Base-by-base conservation (phyloP, 2,113 vertebrate species). In the Actinemys pallida region DNA sequence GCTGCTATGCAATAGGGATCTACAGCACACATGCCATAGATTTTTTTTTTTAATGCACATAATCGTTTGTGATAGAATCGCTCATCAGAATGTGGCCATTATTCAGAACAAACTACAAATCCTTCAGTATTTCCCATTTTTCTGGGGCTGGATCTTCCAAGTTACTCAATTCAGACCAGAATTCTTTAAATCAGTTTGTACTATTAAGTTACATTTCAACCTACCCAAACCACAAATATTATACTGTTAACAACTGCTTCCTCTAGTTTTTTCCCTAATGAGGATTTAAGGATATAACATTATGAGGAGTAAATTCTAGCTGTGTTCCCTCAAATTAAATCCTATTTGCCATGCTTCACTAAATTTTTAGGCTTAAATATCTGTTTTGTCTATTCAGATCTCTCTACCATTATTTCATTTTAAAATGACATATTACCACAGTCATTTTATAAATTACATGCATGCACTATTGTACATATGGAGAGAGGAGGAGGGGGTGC, bases 131-230 rank as follows among this genome's bases (percentile, higher is more conserved):
- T 83, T 45, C 24, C 11, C 72, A 76, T 76, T 76, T 45, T 89
- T 62, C 47, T 81, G 10, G 45, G 45, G 56, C 65, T 56, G 3
- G 90, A 27, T 52, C 49, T 62, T 89, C 78, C 42, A n/a, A 1
- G 0, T 80, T 17, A 56, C 0, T 0, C 14, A 52, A 25, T 52
- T 80, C 76, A 87, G 29, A 39, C 3, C 20, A 24, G 11, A 82
- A 19, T 75, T 88, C 3, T 75, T 42, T 75, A 84, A 91, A 96
- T 39, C 75, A 88, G 6, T 94, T 45, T 86, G 29, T 8, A n/a
- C 35, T 22, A 19, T 39, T n/a, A 3, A 86, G 24, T n/a, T 84
- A 76, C 8, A 53, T 62, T 9, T 86, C 57, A 78, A 14, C 19
- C 83, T 88, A 54, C 54, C 76, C 14, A 39, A 12, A 53, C 13